These are phyloP conservation scores for Leptogaster cylindrica DNA, from an alignment of 2,888 invertebrate species.

Conservation along the genomic window DNA sequence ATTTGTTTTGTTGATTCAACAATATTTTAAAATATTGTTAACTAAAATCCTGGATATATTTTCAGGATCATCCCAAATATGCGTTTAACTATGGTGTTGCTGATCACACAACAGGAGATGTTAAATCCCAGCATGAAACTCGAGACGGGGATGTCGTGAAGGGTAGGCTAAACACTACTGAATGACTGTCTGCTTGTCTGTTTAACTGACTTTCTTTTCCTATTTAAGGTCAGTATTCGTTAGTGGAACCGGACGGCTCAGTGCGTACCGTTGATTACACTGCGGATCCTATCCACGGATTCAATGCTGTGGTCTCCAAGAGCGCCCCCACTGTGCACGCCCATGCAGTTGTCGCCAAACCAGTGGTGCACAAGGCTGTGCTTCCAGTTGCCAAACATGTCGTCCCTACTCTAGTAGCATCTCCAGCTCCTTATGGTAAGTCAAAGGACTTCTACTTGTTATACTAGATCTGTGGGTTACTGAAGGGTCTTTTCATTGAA, in stretches of 20 bases:
- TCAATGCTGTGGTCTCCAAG: slow-evolving; percentile 61
- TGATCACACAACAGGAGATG: slow-evolving; percentile 66
- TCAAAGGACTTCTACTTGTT: slow-evolving; percentile 37
- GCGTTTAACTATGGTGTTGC: slow-evolving; percentile 71
- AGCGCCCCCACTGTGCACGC: slow-evolving; percentile 60
- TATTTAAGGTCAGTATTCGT: slow-evolving; percentile 59
- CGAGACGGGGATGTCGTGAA: slow-evolving; percentile 71
- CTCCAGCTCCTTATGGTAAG: slow-evolving; percentile 58
- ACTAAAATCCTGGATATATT: slow-evolving; percentile 23
- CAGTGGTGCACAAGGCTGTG: slow-evolving; percentile 56
- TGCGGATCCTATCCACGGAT: slow-evolving; percentile 60
- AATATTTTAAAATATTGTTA: not conserved
- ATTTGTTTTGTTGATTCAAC: not conserved
- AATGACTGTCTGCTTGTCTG: too few relatives aligned
- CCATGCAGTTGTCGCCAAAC: slow-evolving; percentile 54
- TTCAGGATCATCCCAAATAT: slow-evolving; percentile 67
- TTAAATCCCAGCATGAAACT: slow-evolving; percentile 70
- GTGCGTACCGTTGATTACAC: slow-evolving; percentile 62
- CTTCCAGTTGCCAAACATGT: slow-evolving; percentile 55
- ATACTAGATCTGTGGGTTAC: too few relatives aligned
- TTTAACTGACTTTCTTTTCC: too few relatives aligned
- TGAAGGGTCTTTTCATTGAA: too few relatives aligned
- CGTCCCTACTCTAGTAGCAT: slow-evolving; percentile 44
- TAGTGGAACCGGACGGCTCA: slow-evolving; percentile 62
- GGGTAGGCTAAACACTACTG: slow-evolving; percentile 62